Conservation (phyloP, 1,140 invertebrate genomes). For the Venustaconcha ellipsiformis region DNA sequence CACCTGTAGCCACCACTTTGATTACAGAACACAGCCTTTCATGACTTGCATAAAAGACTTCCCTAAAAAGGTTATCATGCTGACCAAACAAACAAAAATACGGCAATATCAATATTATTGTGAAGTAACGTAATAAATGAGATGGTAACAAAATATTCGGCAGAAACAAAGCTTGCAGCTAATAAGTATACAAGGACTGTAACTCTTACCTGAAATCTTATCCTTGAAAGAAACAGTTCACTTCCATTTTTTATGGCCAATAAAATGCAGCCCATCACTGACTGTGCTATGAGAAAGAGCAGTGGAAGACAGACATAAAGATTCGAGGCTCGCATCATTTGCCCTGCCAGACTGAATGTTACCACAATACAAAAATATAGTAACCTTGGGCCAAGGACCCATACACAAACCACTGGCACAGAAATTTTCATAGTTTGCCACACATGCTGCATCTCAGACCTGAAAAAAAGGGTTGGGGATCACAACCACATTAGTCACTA, state of each 20-base stretch:
- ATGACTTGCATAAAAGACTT: too few species aligned
- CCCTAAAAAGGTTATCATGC: too few species aligned
- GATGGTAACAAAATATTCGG: too few species aligned
- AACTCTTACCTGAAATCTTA: background rate
- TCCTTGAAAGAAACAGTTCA: background rate
- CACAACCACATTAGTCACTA: background rate
- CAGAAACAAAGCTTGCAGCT: too few species aligned
- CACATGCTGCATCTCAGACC: conserved; percentile 33
- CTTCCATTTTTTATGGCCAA: background rate
- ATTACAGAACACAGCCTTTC: too few species aligned
- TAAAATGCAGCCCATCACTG: conserved; percentile 26
- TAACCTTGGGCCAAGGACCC: conserved; percentile 46
- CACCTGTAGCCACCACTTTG: too few species aligned
- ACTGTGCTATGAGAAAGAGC: conserved; percentile 43
- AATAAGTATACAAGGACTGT: too few species aligned
- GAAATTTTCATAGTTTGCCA: conserved; percentile 30
- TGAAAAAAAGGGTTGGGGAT: conserved; percentile 36
- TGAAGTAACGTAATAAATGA: too few species aligned
- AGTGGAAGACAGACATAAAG: conserved; percentile 41
- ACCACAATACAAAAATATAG: conserved; percentile 39
- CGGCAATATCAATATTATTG: too few species aligned
- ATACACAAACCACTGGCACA: conserved; percentile 30
- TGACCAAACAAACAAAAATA: too few species aligned
- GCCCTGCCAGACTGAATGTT: conserved; percentile 26
- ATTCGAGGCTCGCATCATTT: conserved; percentile 18